Evolutionary conservation across 2,113 vertebrate genomes (phyloP).

Genomic region (Nibea albiflora): DNA sequence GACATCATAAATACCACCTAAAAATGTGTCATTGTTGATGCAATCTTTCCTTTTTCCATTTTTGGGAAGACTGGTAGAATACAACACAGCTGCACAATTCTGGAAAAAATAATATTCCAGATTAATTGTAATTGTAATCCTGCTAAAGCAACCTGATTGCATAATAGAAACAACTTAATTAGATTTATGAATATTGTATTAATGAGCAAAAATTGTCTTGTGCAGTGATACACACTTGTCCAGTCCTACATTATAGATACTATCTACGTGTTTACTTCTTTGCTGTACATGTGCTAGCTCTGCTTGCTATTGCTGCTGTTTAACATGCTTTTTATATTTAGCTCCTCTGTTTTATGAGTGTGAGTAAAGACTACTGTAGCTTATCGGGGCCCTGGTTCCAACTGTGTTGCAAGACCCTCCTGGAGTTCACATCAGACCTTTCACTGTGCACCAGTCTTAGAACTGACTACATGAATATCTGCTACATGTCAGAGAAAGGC

Average conservation of each 20-base stretch:
- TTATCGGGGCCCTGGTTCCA: conserved; percentile 45
- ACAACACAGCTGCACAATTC: conserved; percentile 11
- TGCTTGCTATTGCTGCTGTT: conserved; percentile 76
- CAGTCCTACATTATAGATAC: not conserved
- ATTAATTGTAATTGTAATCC: not conserved
- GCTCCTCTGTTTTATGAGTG: conserved; percentile 33
- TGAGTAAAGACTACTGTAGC: conserved; percentile 22
- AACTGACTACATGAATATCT: conserved; percentile 51
- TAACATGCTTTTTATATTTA: conserved; percentile 54
- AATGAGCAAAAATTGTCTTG: not conserved
- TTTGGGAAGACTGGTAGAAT: not conserved
- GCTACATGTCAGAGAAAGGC: conserved; percentile 30
- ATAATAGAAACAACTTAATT: not conserved
- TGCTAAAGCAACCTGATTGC: not conserved
- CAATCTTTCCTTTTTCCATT: not conserved
- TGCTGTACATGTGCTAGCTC: conserved; percentile 66
- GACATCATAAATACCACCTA: not conserved
- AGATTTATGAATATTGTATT: not conserved
- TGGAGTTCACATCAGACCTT: conserved; percentile 39
- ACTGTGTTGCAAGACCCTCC: conserved; percentile 48
- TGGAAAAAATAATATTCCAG: not conserved
- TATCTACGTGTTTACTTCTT: conserved; percentile 38
- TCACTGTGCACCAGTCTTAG: conserved; percentile 58
- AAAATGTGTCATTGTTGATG: not conserved
- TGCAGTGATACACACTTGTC: not conserved